A percentile compares a stretch with the other conserved stretches of the same genome.
Evolutionary conservation across 92 coral and sea anemone genomes (phyloP).

Genomic region (Blastomussa wellsi): DNA sequence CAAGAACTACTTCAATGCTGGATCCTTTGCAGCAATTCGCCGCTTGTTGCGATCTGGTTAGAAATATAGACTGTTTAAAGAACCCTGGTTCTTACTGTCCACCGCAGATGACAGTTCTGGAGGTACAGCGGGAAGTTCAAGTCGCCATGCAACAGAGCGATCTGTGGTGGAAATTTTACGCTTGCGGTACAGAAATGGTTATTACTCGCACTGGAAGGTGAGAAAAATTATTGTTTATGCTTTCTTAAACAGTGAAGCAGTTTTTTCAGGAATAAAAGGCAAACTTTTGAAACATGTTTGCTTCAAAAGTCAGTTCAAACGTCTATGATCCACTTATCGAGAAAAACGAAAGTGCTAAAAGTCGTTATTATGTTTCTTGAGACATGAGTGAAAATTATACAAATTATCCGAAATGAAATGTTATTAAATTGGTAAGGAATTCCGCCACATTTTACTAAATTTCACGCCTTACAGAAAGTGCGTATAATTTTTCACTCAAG

Average conservation of each 20-base stretch:
- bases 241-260: background rate
- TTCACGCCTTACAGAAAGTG: slow-evolving; percentile 10
- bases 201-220: slow-evolving; percentile 89
- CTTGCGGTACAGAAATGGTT: slow-evolving; percentile 92
- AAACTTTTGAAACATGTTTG: slow-evolving; percentile 1
- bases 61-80: slow-evolving; percentile 49
- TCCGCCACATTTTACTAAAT: slow-evolving; percentile 52
- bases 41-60: slow-evolving; percentile 70
- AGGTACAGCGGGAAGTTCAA: slow-evolving; percentile 70
- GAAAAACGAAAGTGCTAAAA: background rate
- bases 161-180: slow-evolving; percentile 88
- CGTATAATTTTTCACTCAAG: background rate
- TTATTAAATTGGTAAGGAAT: slow-evolving; percentile 40
- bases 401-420: slow-evolving; percentile 50
- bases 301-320: slow-evolving; percentile 28
- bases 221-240: slow-evolving; percentile 15
- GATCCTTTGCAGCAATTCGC: slow-evolving; percentile 66
- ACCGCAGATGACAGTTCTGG: slow-evolving; percentile 45
- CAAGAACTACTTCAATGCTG: slow-evolving; percentile 17
- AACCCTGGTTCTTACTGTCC: slow-evolving; percentile 29
- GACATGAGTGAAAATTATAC: slow-evolving; percentile 29
- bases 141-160: slow-evolving; percentile 88
- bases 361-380: slow-evolving; percentile 25
- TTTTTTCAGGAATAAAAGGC: slow-evolving; percentile 9
- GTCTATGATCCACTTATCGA: slow-evolving; percentile 19